These are phyloP conservation scores for Petrocephalus microphthalmus DNA, from an alignment of 2,113 vertebrate genomes.

Conservation along the genomic window DNA sequence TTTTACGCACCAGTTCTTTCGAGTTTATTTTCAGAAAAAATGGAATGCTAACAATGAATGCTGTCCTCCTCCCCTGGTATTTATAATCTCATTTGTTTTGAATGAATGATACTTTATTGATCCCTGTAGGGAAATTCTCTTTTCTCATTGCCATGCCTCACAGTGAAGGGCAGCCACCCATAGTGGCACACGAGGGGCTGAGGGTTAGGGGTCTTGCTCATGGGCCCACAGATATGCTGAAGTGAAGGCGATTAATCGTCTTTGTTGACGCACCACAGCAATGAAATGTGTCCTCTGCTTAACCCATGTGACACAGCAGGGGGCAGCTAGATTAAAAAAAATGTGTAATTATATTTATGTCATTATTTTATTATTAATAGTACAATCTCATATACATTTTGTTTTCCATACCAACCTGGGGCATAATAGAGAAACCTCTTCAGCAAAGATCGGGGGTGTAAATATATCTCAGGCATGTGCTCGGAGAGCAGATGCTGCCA, in stretches of 20 bases:
- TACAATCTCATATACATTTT: not conserved
- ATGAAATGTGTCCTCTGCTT: no score
- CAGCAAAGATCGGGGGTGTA: not conserved
- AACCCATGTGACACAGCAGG: no score
- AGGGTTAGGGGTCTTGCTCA: no score
- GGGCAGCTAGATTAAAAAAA: no score
- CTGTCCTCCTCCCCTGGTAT: not conserved
- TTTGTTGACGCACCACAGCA: no score
- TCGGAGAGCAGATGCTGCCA: not conserved
- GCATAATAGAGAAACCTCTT: not conserved
- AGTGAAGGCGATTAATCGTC: no score
- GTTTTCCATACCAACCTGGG: not conserved
- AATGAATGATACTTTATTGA: no score
- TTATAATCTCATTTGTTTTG: not conserved
- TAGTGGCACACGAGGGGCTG: no score
- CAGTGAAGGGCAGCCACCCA: no score
- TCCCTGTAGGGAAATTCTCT: no score
- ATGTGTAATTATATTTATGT: not conserved
- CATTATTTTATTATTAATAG: not conserved
- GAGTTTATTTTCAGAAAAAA: not conserved
- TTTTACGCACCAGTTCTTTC: not conserved
- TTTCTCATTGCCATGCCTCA: no score
- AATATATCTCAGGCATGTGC: slow-evolving; percentile 15
- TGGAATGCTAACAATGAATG: not conserved
- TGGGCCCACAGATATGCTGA: no score